A percentile compares a stretch with the other conserved stretches of the same genome.
phyloP scores from a whole-genome alignment of 2,113 vertebrate species.

The Centrocercus urophasianus region DNA sequence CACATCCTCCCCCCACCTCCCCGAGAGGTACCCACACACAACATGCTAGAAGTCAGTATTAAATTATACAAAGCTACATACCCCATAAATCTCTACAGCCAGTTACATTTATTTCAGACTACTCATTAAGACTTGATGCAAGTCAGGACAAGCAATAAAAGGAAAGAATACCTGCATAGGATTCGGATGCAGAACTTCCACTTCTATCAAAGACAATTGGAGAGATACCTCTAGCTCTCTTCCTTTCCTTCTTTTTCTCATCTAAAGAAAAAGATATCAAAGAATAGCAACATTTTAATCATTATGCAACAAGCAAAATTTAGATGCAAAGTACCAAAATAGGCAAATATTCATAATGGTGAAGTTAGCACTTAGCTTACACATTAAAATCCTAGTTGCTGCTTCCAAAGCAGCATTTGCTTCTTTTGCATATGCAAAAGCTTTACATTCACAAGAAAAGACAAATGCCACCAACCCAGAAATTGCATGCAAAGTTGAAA shows the following conservation, averaged over 20 bases:
- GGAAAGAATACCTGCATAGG: slow-evolving; percentile 86
- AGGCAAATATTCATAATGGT: not conserved
- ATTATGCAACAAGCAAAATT: not conserved
- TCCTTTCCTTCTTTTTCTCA: slow-evolving; percentile 89
- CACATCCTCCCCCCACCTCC: slow-evolving; percentile 27
- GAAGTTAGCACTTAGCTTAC: not conserved
- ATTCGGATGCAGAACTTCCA: slow-evolving; percentile 91
- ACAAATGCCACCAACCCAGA: not conserved
- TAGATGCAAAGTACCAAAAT: not conserved
- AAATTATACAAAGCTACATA: slow-evolving; percentile 70
- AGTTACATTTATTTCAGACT: slow-evolving; percentile 47
- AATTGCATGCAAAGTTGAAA: not conserved
- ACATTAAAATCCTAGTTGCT: not conserved
- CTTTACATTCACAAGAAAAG: not conserved
- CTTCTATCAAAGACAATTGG: slow-evolving; percentile 93
- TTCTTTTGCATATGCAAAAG: not conserved
- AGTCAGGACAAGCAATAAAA: slow-evolving; percentile 37
- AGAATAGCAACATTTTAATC: not conserved
- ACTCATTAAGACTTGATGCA: slow-evolving; percentile 30
- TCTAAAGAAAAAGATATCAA: slow-evolving; percentile 71
- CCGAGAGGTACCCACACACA: slow-evolving; percentile 76
- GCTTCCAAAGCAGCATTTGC: not conserved
- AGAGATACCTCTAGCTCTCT: slow-evolving; percentile 91
- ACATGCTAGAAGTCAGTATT: slow-evolving; percentile 81
- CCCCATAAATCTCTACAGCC: slow-evolving; percentile 51